Evolutionary conservation across 2,113 vertebrate genomes (phyloP).

Genomic region (Semnopithecus entellus): DNA sequence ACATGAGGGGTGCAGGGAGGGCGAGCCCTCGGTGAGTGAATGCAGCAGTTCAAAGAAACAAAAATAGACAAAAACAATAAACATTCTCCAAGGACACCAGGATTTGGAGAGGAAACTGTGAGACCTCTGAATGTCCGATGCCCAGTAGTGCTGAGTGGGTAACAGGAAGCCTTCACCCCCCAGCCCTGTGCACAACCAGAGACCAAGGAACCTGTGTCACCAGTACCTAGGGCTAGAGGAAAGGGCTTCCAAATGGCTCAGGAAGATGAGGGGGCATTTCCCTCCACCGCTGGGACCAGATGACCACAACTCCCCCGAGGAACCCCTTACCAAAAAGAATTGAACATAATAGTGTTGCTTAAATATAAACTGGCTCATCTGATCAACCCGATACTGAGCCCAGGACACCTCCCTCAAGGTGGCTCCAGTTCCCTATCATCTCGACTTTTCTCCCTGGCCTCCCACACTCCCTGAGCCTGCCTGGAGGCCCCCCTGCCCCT

Average conservation of each 20-base stretch:
- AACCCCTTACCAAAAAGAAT: not conserved
- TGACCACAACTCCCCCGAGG: not conserved
- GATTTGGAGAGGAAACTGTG: too few relatives aligned
- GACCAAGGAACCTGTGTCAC: too few relatives aligned
- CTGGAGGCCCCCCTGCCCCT: not conserved
- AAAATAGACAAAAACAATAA: not conserved
- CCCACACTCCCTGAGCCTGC: too few relatives aligned
- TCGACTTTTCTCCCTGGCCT: too few relatives aligned
- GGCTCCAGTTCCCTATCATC: too few relatives aligned
- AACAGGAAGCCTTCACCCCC: rapidly evolving
- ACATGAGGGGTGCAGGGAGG: rapidly evolving
- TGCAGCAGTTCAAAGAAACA: not conserved
- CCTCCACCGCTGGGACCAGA: too few relatives aligned
- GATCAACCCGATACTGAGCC: too few relatives aligned
- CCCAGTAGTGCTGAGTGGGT: not conserved
- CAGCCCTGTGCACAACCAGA: rapidly evolving
- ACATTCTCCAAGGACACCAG: rapidly evolving
- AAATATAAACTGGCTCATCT: not conserved
- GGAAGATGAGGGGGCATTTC: too few relatives aligned
- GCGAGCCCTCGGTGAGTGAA: not conserved
- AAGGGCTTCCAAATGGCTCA: not conserved
- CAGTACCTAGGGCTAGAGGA: rapidly evolving
- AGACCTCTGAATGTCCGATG: not conserved
- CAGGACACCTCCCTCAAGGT: too few relatives aligned
- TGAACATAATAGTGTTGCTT: not conserved